phyloP scores from a whole-genome alignment of 2,797 vertebrate genomes.

The Chromis chromis region DNA sequence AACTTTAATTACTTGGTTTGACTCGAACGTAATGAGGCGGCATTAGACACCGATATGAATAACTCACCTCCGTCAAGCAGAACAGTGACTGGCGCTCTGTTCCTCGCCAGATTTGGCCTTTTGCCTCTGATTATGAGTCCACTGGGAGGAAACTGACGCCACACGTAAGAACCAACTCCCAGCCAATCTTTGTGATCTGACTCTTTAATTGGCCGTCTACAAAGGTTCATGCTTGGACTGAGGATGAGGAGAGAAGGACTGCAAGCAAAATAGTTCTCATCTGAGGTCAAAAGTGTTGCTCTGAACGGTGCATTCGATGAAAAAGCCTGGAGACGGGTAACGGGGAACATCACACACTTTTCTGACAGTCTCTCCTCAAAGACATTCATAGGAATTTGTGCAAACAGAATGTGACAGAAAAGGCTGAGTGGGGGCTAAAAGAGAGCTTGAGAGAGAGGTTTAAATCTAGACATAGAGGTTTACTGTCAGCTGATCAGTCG shows the following conservation, averaged over 20 bases:
- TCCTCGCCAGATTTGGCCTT: constrained; percentile 35
- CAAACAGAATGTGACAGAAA: constrained; percentile 7
- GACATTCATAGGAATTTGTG: constrained; percentile 13
- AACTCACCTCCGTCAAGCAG: constrained; percentile 35
- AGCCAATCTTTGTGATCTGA: constrained; percentile 11
- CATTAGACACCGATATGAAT: constrained; percentile 44
- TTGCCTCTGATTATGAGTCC: constrained; percentile 30
- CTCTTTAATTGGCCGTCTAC: constrained; percentile 32
- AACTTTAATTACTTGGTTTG: constrained; percentile 62
- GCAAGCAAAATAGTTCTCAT: not conserved
- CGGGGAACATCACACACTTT: constrained; percentile 13
- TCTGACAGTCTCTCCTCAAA: constrained; percentile 16
- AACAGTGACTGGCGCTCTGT: constrained; percentile 17
- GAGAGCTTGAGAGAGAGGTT: not conserved
- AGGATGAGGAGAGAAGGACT: not conserved
- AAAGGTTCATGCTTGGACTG: constrained; percentile 1
- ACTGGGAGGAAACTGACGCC: constrained; percentile 13
- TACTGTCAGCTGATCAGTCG: not conserved
- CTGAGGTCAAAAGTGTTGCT: constrained; percentile 11
- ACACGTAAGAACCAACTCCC: too few relatives aligned
- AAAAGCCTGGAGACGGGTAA: not conserved
- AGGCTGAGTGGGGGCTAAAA: not conserved
- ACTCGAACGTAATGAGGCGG: too few relatives aligned
- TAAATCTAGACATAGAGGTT: not conserved
- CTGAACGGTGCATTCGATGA: not conserved